Evolutionary conservation across 2,797 vertebrate species (phyloP).

Genomic region (Chiloscyllium punctatum): DNA sequence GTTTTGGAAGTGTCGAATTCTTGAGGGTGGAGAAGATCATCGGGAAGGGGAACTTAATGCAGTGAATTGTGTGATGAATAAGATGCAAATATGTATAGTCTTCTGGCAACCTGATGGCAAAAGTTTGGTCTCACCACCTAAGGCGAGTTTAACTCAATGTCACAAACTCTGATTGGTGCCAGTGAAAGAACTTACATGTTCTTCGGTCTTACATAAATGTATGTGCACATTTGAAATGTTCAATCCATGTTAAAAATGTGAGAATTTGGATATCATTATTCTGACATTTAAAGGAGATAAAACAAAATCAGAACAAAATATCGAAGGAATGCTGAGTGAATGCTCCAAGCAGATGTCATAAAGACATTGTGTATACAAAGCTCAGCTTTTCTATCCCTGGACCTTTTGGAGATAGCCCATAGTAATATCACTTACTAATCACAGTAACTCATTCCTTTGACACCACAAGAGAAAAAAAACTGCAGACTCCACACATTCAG

Average conservation of each 20-base stretch:
- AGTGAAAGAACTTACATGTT: background rate
- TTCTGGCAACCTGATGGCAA: too few relatives aligned
- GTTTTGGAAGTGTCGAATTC: too few relatives aligned
- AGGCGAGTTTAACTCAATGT: too few relatives aligned
- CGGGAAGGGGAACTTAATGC: too few relatives aligned
- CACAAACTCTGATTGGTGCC: background rate
- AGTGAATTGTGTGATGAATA: too few relatives aligned
- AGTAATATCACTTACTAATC: slow-evolving; percentile 13
- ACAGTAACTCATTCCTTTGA: background rate
- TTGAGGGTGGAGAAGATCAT: too few relatives aligned
- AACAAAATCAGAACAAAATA: slow-evolving; percentile 3
- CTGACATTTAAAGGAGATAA: slow-evolving; percentile 15
- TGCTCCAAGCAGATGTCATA: background rate
- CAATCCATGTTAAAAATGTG: background rate
- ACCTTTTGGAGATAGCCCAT: background rate
- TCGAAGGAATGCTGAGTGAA: slow-evolving; percentile 16
- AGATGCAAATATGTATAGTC: too few relatives aligned
- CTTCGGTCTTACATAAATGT: background rate
- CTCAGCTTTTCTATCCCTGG: background rate
- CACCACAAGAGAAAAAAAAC: background rate
- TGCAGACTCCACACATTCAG: background rate
- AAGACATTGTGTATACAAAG: background rate
- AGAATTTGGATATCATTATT: background rate
- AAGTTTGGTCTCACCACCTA: too few relatives aligned
- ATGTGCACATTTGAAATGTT: background rate